These are phyloP conservation scores for Scartelaos histophorus DNA, from an alignment of 2,113 vertebrate genomes.

Conservation along the genomic window DNA sequence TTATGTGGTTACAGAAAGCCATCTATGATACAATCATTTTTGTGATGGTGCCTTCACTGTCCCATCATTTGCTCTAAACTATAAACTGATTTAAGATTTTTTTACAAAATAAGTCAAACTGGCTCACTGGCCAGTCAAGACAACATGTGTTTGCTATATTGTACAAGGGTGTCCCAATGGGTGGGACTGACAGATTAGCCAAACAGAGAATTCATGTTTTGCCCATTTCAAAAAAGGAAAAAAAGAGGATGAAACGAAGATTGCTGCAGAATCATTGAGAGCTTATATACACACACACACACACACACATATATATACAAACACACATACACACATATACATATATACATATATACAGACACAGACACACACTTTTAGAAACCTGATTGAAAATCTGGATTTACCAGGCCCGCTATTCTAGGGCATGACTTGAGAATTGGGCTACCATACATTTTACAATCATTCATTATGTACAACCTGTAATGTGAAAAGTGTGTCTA, in stretches of 20 bases:
- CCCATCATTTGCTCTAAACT: no score
- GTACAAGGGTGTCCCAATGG: background rate
- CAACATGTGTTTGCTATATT: background rate
- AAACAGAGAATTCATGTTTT: background rate
- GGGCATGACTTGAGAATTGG: background rate
- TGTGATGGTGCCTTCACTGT: no score
- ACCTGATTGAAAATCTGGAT: background rate
- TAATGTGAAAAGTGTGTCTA: conserved; percentile 3
- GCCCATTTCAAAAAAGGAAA: background rate
- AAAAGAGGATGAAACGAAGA: background rate
- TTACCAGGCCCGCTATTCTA: background rate
- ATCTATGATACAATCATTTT: background rate
- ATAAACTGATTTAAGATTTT: background rate
- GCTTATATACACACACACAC: no score
- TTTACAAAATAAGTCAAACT: background rate
- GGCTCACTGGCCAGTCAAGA: background rate
- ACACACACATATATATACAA: no score
- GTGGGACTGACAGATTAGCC: background rate
- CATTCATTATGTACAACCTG: background rate
- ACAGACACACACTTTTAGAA: no score
- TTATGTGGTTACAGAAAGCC: no score
- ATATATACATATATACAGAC: no score
- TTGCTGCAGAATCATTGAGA: background rate
- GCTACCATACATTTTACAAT: conserved; percentile 2
- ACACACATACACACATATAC: no score